phyloP scores from a whole-genome alignment of 2,888 invertebrate species.

The Caenorhabditis afra region DNA sequence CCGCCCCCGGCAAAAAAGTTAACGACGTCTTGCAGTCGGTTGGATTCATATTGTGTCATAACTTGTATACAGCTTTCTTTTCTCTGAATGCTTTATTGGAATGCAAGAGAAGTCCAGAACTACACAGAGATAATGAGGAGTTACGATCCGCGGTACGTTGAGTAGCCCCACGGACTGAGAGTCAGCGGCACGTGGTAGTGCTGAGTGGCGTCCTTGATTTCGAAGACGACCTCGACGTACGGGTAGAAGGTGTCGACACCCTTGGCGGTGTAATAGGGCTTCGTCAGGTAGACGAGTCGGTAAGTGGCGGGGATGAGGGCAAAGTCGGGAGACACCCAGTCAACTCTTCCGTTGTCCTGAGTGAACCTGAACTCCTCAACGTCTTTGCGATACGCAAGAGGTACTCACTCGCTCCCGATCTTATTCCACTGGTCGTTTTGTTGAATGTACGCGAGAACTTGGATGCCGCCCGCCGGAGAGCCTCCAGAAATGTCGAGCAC shows the following conservation, averaged over 20 bases:
- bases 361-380: constrained; percentile 61
- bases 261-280: constrained; percentile 63
- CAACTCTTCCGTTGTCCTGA: constrained; percentile 69
- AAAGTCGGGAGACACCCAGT: constrained; percentile 70
- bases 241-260: constrained; percentile 72
- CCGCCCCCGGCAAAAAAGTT: constrained; percentile 29
- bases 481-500: constrained; percentile 75
- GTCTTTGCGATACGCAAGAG: background rate
- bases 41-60: constrained; percentile 39
- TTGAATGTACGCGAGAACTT: constrained; percentile 64
- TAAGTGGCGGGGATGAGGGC: constrained; percentile 65
- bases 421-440: constrained; percentile 60
- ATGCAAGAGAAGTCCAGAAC: background rate
- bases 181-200: constrained; percentile 77
- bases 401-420: constrained; percentile 52
- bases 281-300: constrained; percentile 66
- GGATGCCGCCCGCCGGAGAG: constrained; percentile 67
- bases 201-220: constrained; percentile 65
- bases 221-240: constrained; percentile 72
- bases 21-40: constrained; percentile 39
- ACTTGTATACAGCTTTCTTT: constrained; percentile 45
- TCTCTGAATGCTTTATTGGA: constrained; percentile 31
- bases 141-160: constrained; percentile 74
- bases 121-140: background rate
- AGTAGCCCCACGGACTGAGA: constrained; percentile 75